These are phyloP conservation scores for Heteromyza rotundicornis DNA, from an alignment of 2,888 invertebrate species.

Conservation along the genomic window DNA sequence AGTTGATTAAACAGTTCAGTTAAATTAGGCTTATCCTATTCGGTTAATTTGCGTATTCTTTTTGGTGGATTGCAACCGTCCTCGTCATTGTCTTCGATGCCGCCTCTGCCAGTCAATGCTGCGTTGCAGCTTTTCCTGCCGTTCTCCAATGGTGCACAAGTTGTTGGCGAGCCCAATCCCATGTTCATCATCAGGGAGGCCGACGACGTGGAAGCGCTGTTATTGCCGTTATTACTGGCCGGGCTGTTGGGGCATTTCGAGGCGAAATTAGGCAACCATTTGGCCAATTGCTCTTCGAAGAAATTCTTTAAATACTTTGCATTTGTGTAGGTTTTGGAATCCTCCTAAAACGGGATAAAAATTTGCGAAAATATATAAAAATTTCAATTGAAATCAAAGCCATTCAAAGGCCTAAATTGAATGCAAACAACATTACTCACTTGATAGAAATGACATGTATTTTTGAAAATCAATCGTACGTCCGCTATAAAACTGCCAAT, in stretches of 20 bases:
- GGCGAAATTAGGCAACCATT: constrained; percentile 81
- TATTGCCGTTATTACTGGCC: constrained; percentile 33
- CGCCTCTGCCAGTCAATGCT: constrained; percentile 36
- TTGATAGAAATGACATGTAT: constrained; percentile 84
- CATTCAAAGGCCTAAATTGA: not conserved
- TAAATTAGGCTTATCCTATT: constrained; percentile 46
- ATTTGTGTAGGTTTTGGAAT: constrained; percentile 78
- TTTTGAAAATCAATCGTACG: constrained; percentile 84
- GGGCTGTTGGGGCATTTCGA: constrained; percentile 27
- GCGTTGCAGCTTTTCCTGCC: constrained; percentile 51
- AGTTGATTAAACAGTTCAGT: not conserved
- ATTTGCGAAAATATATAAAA: not conserved
- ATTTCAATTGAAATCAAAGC: not conserved
- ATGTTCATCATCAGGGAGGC: constrained; percentile 36
- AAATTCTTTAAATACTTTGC: constrained; percentile 84
- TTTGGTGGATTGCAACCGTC: constrained; percentile 58
- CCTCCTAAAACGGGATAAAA: constrained; percentile 67
- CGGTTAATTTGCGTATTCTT: constrained; percentile 51
- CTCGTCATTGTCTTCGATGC: constrained; percentile 39
- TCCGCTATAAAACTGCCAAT: constrained; percentile 80
- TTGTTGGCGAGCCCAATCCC: constrained; percentile 29
- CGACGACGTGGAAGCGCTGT: constrained; percentile 42
- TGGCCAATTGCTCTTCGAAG: constrained; percentile 80
- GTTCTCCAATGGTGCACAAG: constrained; percentile 47
- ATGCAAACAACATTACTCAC: constrained; percentile 63